These are phyloP conservation scores for Ctenosaura bakeri DNA, from an alignment of 2,797 vertebrate species.

Conservation along the genomic window DNA sequence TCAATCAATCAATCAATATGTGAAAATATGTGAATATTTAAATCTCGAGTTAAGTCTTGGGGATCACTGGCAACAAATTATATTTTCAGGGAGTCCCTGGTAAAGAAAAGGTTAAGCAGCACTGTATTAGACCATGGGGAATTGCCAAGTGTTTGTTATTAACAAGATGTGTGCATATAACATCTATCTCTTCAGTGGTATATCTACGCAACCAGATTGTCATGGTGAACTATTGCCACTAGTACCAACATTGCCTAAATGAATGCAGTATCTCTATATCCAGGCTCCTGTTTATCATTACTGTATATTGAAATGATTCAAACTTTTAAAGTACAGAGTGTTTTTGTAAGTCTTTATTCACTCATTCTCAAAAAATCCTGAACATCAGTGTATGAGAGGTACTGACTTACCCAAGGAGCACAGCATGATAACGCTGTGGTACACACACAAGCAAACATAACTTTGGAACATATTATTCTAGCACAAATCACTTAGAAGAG, in stretches of 20 bases:
- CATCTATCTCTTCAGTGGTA: slow-evolving; percentile 46
- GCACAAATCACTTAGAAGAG: not conserved
- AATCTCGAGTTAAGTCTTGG: too few species aligned
- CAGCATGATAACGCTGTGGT: slow-evolving; percentile 18
- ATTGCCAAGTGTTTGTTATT: slow-evolving; percentile 57
- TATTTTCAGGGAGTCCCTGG: too few species aligned
- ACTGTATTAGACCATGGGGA: slow-evolving; percentile 43
- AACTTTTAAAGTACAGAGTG: not conserved
- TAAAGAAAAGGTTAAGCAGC: not conserved
- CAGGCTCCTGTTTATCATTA: rapidly evolving
- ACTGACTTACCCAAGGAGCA: not conserved
- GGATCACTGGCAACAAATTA: too few species aligned
- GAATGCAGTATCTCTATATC: not conserved
- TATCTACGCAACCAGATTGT: slow-evolving; percentile 27
- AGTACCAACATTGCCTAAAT: rapidly evolving
- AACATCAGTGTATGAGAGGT: not conserved
- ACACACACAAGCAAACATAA: slow-evolving; percentile 12
- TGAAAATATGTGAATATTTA: too few species aligned
- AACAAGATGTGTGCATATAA: slow-evolving; percentile 41
- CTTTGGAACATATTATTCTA: slow-evolving; percentile 26
- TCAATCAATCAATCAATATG: too few species aligned
- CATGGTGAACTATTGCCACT: not conserved
- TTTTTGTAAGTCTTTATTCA: not conserved
- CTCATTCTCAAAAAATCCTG: not conserved
- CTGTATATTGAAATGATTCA: not conserved